phyloP scores from a whole-genome alignment of 2,113 vertebrate genomes.

The Ciconia stormi region DNA sequence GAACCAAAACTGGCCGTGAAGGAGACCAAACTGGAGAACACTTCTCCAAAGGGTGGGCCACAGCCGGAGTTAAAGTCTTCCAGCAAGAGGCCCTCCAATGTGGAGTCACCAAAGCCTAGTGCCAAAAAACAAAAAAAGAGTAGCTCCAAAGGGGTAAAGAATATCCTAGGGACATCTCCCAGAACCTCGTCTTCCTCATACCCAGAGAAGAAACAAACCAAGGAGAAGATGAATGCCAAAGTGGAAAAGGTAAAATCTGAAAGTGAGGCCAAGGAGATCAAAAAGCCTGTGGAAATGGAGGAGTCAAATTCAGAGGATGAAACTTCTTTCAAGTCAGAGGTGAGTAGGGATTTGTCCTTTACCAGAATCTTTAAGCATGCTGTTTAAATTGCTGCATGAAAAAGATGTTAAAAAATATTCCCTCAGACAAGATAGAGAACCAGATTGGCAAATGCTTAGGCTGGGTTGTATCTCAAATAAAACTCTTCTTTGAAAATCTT shows the following conservation, averaged over 20 bases:
- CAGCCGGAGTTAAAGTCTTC: slow-evolving; percentile 84
- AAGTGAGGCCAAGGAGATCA: slow-evolving; percentile 86
- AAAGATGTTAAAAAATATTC: not conserved
- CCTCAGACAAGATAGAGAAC: not conserved
- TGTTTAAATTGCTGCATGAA: not conserved
- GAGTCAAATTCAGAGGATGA: slow-evolving; percentile 97
- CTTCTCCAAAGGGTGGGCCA: slow-evolving; percentile 91
- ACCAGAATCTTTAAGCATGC: not conserved
- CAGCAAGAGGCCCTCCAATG: slow-evolving; percentile 87
- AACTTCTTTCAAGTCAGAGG: slow-evolving; percentile 95
- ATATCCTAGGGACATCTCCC: slow-evolving; percentile 84
- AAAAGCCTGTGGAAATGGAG: slow-evolving; percentile 87
- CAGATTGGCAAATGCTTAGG: not conserved
- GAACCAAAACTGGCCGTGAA: slow-evolving; percentile 96
- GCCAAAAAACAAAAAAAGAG: slow-evolving; percentile 95
- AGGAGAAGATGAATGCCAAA: slow-evolving; percentile 86
- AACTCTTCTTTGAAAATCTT: not conserved
- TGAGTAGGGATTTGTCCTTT: slow-evolving; percentile 60
- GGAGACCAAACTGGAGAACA: slow-evolving; percentile 92
- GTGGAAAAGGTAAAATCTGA: slow-evolving; percentile 86
- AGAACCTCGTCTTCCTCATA: slow-evolving; percentile 85
- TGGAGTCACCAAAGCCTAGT: slow-evolving; percentile 93
- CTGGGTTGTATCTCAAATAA: not conserved
- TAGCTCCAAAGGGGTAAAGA: slow-evolving; percentile 85
- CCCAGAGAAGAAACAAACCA: slow-evolving; percentile 88